Percentiles rank a stretch among this genome's conserved stretches.
Evolutionary conservation across 1,140 invertebrate species (phyloP).

Genomic region (Drosophila busckii): DNA sequence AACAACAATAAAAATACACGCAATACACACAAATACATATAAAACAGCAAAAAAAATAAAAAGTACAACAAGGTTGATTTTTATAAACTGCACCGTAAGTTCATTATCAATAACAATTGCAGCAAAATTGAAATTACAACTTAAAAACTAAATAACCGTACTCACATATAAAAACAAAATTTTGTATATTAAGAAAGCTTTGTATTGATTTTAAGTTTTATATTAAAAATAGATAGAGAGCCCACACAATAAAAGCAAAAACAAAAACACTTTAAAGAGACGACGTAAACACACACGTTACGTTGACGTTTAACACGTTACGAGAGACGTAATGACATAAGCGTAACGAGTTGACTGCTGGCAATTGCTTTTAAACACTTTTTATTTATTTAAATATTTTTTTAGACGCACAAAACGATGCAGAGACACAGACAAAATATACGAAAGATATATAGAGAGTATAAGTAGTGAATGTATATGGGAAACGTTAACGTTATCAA

Average conservation of each 20-base stretch:
- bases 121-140: no score
- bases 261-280: conserved; percentile 42
- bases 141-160: no score
- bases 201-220: conserved; percentile 14
- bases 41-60: no score
- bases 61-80: conserved; percentile 42
- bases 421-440: conserved; percentile 46
- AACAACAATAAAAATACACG: conserved; percentile 1
- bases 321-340: conserved; percentile 69
- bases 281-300: conserved; percentile 43
- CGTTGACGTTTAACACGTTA: conserved; percentile 46
- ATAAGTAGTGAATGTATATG: conserved; percentile 32
- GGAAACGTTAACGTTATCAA: conserved; percentile 77
- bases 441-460: conserved; percentile 32
- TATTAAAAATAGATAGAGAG: conserved; percentile 26
- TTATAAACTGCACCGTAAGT: conserved; percentile 38
- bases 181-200: no score
- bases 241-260: conserved; percentile 62
- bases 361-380: conserved; percentile 14
- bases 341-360: conserved; percentile 35
- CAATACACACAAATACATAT: conserved; percentile 26
- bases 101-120: no score
- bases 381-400: conserved; percentile 3
- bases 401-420: conserved; percentile 57
- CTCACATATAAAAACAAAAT: no score